phyloP scores from a whole-genome alignment of 1,140 invertebrate genomes.

The Heliconius congener region DNA sequence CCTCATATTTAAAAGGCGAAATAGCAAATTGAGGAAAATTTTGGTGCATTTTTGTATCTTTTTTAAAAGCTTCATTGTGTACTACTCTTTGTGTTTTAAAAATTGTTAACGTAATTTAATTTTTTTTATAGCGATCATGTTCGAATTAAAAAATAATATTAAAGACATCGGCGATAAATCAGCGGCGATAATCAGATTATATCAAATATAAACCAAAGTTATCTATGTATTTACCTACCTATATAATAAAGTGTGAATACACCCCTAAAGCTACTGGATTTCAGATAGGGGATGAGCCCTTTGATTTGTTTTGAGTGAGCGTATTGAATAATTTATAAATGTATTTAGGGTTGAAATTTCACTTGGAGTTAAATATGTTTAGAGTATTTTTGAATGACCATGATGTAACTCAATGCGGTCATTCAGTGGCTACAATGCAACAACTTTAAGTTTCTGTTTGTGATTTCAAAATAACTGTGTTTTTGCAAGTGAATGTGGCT shows the following conservation, averaged over 20 bases:
- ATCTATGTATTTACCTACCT: background rate
- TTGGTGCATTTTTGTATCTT: background rate
- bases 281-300: constrained; percentile 9
- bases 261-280: constrained; percentile 5
- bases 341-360: background rate
- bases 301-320: constrained; percentile 10
- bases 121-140: no score
- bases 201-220: background rate
- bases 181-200: background rate
- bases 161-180: background rate
- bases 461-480: no score
- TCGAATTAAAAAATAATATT: no score
- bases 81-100: no score
- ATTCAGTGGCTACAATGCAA: no score
- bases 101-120: no score
- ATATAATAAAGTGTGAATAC: constrained; percentile 10
- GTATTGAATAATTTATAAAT: background rate
- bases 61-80: no score
- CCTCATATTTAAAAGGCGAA: background rate
- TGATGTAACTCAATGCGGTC: no score
- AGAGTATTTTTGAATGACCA: background rate
- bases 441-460: no score
- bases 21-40: background rate
- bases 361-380: background rate
- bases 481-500: no score